Evolutionary conservation across 2,888 invertebrate genomes (phyloP), one percentile per base, ranked within the genome.

Genomic region (Lepidocyrtinus sp.): DNA sequence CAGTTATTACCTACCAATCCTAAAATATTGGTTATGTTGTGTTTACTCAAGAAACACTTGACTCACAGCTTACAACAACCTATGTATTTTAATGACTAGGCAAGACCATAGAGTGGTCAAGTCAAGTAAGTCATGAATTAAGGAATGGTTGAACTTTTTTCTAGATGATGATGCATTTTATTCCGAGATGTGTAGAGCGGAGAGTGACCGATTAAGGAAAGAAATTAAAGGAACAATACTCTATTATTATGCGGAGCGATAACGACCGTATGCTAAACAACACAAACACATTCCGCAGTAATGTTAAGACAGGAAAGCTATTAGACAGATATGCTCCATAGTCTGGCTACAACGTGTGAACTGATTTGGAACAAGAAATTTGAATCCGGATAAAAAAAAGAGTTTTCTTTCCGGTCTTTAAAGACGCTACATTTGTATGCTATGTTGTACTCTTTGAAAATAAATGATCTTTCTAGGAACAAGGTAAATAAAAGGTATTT

Each of bases 1-100:
- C 79, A 64, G 73, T 79, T 79, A 79, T 79, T 79, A 79, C 79
- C 79, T 64, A 50, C 55, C 69, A 36, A 74, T 74, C 69, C 59
- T 74, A 45, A 69, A 73, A 68, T 64, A 50, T 73, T 73, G 21
- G 46, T 36, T 36, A 36, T 36, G 36, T n/a, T n/a, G n/a, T n/a
- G n/a, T 36, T 36, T 36, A 12, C 36, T 36, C 12, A 36, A 36
- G 36, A 12, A 36, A 36, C 36, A 36, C 36, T 36, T 36, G 36
- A 36, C 36, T 36, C 36, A 7, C 36, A 36, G 12, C 36, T 12
- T 36, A 36, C 12, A 36, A 36, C 12, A n/a, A 36, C 36, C 5
- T 36, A 36, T 25, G 50, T 64, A 50, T 50, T 36, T 46, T 64
- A 63, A 72, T 72, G 63, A 72, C 70, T 62, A 26, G 72, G 24